Evolutionary conservation across 2,797 vertebrate genomes (phyloP), one percentile per base, ranked within the genome.

Genomic region (Poeciliopsis infans): DNA sequence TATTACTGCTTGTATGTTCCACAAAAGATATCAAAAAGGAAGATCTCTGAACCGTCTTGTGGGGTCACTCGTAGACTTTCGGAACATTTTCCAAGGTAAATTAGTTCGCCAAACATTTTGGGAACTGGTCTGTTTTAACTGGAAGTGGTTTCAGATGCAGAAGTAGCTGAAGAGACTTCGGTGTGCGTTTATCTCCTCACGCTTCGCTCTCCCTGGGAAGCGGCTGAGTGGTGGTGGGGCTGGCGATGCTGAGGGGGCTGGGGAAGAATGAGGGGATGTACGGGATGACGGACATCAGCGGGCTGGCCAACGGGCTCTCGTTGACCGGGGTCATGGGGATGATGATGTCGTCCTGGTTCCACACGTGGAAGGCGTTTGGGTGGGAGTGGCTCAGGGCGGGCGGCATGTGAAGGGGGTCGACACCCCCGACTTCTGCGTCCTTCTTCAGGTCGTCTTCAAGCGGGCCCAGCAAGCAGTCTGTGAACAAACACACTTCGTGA

Each of bases 381-480:
- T 95, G 95, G 57, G 94, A 94, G 87, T 93, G 93, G 75, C 68
- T 83, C 51, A 93, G 81, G 12, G 11, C 25, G 1, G 87, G 41
- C 1, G 94, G 92, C 55, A 94, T 78, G 88, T 95, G 90, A 64
- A 89, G 51, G 0, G 89, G 90, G 47, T 64, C 90, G 43, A 83
- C 66, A 16, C 86, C 87, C 2, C 89, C 92, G 47, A 68, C 7
- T 28, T 90, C 83, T 1, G 79, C 76, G 0, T 86, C 91, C 82
- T 93, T 94, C 28, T 88, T 93, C 7, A 86, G 69, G 1, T 94
- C 92, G 0, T 95, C 93, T 1, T 92, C 92, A 0, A 87, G 13
- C 0, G 96, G 96, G 5, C 96, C 96, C 76, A 97, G 90, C 84
- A 95, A 87, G 86, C 94, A 97, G 78, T 96, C 96, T 97, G 83